These are phyloP conservation scores for Aphidius colemani DNA, from an alignment of 2,888 invertebrate species.

Conservation along the genomic window DNA sequence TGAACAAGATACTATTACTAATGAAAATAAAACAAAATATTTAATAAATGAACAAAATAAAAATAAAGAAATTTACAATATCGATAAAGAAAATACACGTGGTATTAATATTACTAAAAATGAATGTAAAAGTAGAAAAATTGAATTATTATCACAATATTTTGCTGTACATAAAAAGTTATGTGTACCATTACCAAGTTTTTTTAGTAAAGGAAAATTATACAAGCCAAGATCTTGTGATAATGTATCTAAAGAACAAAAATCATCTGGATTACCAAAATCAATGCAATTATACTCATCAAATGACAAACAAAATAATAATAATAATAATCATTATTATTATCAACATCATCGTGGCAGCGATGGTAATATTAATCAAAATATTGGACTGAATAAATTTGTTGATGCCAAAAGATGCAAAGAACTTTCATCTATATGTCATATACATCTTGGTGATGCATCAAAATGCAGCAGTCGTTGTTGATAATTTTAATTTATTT, in stretches of 20 bases:
- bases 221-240: constrained; percentile 71
- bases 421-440: constrained; percentile 63
- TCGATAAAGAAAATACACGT: constrained; percentile 49
- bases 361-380: constrained; percentile 64
- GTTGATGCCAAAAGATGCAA: constrained; percentile 57
- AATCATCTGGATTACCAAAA: constrained; percentile 56
- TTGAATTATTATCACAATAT: constrained; percentile 69
- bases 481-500: constrained; percentile 50
- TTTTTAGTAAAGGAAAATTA: constrained; percentile 64
- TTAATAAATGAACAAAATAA: constrained; percentile 31
- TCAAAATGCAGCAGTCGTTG: constrained; percentile 67
- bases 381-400: constrained; percentile 57
- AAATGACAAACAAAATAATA: constrained; percentile 41
- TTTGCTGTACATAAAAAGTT: constrained; percentile 72
- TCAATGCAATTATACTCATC: constrained; percentile 52
- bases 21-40: constrained; percentile 32
- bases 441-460: constrained; percentile 64
- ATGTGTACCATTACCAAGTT: constrained; percentile 67
- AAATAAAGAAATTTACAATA: constrained; percentile 40
- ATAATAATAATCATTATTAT: background rate
- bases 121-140: constrained; percentile 60
- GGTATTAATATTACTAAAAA: constrained; percentile 45
- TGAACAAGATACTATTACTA: constrained; percentile 15
- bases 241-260: constrained; percentile 64
- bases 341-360: constrained; percentile 51